Conservation (phyloP, 2,113 vertebrate species). For the Elanus axillaris region DNA sequence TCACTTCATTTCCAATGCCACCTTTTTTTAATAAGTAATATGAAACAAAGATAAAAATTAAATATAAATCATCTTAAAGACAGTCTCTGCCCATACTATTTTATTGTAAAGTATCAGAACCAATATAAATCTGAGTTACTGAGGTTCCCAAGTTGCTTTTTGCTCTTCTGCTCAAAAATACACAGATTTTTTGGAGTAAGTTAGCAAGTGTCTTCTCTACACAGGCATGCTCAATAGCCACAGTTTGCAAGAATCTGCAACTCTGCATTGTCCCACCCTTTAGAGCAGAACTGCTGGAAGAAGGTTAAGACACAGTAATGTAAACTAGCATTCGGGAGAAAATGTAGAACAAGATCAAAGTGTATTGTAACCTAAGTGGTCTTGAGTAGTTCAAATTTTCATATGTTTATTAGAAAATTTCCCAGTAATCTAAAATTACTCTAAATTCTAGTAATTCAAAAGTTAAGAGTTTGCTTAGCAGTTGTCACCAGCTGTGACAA, state of each 20-base stretch:
- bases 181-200: background rate
- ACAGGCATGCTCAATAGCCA: background rate
- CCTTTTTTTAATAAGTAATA: background rate
- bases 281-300: background rate
- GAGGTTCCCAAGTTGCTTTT: background rate
- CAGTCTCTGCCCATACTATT: background rate
- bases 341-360: slow-evolving; percentile 45
- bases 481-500: slow-evolving; percentile 16
- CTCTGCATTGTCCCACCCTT: background rate
- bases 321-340: background rate
- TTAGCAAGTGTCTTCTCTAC: slow-evolving; percentile 13
- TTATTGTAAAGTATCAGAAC: background rate
- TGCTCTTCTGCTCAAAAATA: background rate
- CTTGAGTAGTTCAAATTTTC: slow-evolving; percentile 73
- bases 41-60: background rate
- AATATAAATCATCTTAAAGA: background rate
- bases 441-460: slow-evolving; percentile 30
- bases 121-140: background rate
- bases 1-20: background rate
- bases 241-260: background rate
- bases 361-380: slow-evolving; percentile 71
- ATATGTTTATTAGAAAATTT: slow-evolving; percentile 59
- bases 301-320: background rate
- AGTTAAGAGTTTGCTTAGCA: slow-evolving; percentile 43
- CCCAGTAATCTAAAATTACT: slow-evolving; percentile 38